Evolutionary conservation across 1,140 invertebrate genomes (phyloP), one percentile per base, ranked within the genome.

Genomic region (Argopecten irradians): DNA sequence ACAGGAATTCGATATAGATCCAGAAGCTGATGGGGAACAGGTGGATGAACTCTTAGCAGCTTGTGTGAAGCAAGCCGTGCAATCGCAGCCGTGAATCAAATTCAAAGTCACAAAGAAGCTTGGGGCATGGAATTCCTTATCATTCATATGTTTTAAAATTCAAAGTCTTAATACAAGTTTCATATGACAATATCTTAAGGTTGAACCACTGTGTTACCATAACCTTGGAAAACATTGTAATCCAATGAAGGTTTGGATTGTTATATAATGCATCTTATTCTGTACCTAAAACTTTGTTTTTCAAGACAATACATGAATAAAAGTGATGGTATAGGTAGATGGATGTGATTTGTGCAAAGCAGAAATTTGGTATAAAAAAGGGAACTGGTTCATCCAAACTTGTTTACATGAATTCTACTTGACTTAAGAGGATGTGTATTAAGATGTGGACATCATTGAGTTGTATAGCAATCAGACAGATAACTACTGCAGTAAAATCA

Each of bases 1-100:
- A 88, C 90, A 95, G 95, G 95, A 95, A 33, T 95, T 95, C 91
- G 94, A 95, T 86, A 95, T 95, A 89, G 95, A 95, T 90, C 94
- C 94, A 46, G 94, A 95, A 36, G 92, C 91, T 41, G 94, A 94
- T 87, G 93, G 93, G 11, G 94, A 95, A 46, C 94, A 95, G 88
- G 95, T 95, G 13, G 95, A 95, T 87, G 94, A 95, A 88, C 92
- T 95, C n/a, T 86, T 95, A 41, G 93, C 93, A 39, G 92, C 94
- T 22, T 95, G 95, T 91, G 92, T 95, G 14, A 89, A 91, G 43
- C 94, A 95, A 83, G 94, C 94, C n/a, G 91, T 92, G 28, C 93
- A 94, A 87, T 91, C 93, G 71, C 89, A 90, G 55, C 39, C 86
- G 33, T 90, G 87, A 90, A 34, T 46, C n/a, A 3, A 35, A 71